phyloP scores from a whole-genome alignment of 2,113 vertebrate species.

The Coptodon rendalli region DNA sequence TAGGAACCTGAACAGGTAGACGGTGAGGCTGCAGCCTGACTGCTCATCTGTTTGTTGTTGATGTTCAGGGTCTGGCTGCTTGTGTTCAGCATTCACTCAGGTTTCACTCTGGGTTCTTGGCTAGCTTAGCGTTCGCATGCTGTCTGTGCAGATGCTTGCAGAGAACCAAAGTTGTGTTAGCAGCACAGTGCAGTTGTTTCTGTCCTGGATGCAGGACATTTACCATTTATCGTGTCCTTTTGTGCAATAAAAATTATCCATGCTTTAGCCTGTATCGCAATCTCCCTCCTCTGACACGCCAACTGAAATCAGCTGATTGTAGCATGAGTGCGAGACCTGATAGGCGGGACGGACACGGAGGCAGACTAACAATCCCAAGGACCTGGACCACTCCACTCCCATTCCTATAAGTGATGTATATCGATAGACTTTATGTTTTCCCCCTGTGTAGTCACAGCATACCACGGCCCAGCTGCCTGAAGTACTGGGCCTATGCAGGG shows the following conservation, averaged over 20 bases:
- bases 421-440: background rate
- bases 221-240: accelerated
- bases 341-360: background rate
- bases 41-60: background rate
- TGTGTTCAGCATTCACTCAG: background rate
- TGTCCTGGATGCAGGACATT: background rate
- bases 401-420: no score
- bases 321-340: background rate
- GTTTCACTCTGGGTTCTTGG: background rate
- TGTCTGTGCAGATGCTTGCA: background rate
- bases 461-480: background rate
- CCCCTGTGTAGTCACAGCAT: background rate
- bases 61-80: background rate
- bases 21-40: background rate
- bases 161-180: background rate
- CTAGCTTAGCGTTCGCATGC: background rate
- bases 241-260: background rate
- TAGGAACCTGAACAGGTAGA: background rate
- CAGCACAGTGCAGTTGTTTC: background rate
- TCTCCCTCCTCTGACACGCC: background rate
- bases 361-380: no score
- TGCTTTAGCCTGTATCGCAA: background rate
- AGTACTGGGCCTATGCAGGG: background rate
- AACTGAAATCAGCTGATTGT: background rate
- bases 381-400: no score